Conservation (phyloP, 2,888 invertebrate species). For the Melanophora roralis region DNA sequence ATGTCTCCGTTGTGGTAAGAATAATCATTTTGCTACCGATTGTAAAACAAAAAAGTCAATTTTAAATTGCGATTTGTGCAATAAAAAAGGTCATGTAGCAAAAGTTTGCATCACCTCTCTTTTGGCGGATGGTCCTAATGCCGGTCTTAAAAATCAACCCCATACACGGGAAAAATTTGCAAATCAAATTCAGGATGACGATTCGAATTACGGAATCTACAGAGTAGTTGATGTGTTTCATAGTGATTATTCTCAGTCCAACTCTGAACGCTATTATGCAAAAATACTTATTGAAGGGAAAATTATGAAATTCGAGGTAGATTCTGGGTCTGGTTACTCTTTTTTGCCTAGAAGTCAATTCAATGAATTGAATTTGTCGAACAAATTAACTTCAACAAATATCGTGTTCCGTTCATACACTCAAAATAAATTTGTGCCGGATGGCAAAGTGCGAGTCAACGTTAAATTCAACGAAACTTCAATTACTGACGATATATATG, state of each 20-base stretch:
- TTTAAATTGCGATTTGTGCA: background rate
- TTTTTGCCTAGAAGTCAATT: constrained; percentile 28
- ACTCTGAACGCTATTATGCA: constrained; percentile 16
- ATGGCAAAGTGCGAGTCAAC: constrained; percentile 21
- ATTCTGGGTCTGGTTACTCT: constrained; percentile 38
- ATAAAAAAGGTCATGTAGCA: background rate
- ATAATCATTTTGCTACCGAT: background rate
- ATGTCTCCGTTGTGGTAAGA: background rate
- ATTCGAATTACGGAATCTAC: background rate
- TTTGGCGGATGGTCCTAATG: constrained; percentile 23
- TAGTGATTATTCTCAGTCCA: background rate
- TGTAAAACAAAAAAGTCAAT: background rate
- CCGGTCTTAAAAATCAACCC: background rate
- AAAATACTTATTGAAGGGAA: constrained; percentile 28
- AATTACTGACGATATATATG: constrained; percentile 28
- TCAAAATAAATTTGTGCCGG: constrained; percentile 12
- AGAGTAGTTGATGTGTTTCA: background rate
- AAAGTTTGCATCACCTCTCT: constrained; percentile 11
- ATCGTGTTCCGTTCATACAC: no score
- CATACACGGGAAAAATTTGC: background rate
- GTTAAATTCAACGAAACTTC: constrained; percentile 6
- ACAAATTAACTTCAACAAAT: constrained; percentile 4
- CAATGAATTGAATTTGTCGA: background rate
- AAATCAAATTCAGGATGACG: background rate
- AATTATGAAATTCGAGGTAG: constrained; percentile 26